Percentiles rank a stretch among this genome's conserved stretches.
phyloP scores from a whole-genome alignment of 2,797 vertebrate species.

The Hybognathus amarus region DNA sequence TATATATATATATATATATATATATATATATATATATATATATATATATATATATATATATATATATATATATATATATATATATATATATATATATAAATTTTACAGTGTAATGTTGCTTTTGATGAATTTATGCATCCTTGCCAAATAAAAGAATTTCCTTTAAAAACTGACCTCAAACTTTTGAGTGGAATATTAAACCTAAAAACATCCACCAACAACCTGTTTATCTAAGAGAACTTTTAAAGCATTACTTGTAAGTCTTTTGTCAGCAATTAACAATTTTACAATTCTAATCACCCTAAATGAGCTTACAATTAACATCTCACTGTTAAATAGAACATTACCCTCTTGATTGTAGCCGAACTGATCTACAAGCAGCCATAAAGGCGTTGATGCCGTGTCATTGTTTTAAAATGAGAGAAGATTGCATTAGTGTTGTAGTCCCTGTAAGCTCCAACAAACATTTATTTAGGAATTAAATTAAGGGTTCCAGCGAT shows the following conservation, averaged over 20 bases:
- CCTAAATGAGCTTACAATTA: slow-evolving; percentile 21
- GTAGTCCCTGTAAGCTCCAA: slow-evolving; percentile 72
- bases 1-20: too few species aligned
- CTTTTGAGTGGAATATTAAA: not conserved
- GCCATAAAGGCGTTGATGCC: slow-evolving; percentile 65
- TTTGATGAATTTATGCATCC: not conserved
- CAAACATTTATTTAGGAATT: slow-evolving; percentile 76
- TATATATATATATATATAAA: too few species aligned
- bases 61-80: too few species aligned
- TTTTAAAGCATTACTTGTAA: not conserved
- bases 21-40: too few species aligned
- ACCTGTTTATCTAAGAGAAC: not conserved
- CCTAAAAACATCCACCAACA: not conserved
- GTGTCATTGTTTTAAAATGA: slow-evolving; percentile 62
- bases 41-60: too few species aligned
- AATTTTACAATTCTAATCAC: not conserved
- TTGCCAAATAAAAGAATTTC: not conserved
- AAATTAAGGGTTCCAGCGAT: slow-evolving; percentile 82
- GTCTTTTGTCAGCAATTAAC: not conserved
- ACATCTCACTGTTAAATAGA: slow-evolving; percentile 52
- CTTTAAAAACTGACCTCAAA: not conserved
- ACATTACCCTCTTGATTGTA: slow-evolving; percentile 55
- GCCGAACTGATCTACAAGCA: slow-evolving; percentile 73
- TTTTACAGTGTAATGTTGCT: too few species aligned
- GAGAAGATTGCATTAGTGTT: slow-evolving; percentile 78